These are phyloP conservation scores for Apodemus agrarius DNA, from an alignment of 2,797 vertebrate genomes.

Conservation along the genomic window DNA sequence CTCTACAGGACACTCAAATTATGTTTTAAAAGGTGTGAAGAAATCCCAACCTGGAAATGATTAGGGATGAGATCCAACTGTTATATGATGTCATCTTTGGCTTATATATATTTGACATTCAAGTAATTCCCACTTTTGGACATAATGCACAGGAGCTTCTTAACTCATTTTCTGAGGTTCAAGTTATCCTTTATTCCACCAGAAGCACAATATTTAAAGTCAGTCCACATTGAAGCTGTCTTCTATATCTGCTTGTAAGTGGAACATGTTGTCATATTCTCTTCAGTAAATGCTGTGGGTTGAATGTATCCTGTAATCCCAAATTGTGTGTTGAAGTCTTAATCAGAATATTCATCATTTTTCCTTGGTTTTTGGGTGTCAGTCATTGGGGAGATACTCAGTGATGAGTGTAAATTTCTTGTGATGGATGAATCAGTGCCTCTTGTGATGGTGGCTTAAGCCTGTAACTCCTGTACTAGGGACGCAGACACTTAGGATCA, in stretches of 20 bases:
- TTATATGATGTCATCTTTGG: background rate
- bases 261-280: background rate
- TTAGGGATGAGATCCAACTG: background rate
- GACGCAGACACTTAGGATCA: background rate
- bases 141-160: background rate
- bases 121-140: background rate
- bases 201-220: background rate
- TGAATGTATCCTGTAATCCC: background rate
- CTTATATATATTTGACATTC: background rate
- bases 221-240: background rate
- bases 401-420: background rate
- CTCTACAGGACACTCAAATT: background rate
- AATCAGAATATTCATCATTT: background rate
- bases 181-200: background rate
- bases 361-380: background rate
- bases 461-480: background rate
- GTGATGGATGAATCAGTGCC: background rate
- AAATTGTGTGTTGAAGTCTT: background rate
- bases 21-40: background rate
- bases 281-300: background rate
- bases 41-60: background rate
- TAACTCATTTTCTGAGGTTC: slow-evolving; percentile 33
- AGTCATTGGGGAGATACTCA: background rate
- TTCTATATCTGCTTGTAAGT: background rate
- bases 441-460: background rate